Percentiles rank a stretch among this genome's conserved stretches.
Conservation (phyloP, 2,113 vertebrate species). For the Capreolus pygargus region DNA sequence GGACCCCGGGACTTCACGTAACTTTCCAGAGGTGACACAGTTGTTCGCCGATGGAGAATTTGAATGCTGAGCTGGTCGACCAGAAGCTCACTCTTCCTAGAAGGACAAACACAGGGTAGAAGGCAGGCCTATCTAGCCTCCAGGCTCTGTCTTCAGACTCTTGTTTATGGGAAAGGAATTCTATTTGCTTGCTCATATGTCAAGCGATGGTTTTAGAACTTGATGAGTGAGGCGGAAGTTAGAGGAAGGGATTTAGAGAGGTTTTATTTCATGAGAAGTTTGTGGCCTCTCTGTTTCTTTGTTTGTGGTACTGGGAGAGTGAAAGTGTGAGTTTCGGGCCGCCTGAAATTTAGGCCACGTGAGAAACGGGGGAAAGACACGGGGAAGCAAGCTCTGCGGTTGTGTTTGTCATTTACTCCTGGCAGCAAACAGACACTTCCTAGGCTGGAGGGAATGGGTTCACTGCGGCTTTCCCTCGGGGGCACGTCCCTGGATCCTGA, state of each 20-base stretch:
- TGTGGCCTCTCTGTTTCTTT: not conserved
- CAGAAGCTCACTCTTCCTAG: not conserved
- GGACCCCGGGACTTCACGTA: not conserved
- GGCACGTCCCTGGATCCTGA: not conserved
- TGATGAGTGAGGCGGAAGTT: not conserved
- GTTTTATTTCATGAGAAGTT: not conserved
- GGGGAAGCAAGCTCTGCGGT: not conserved
- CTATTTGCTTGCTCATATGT: not conserved
- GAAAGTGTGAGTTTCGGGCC: not conserved
- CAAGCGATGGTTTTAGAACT: not conserved
- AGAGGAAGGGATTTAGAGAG: not conserved
- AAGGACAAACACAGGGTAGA: not conserved
- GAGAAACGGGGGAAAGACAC: not conserved
- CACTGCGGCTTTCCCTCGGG: too few species aligned
- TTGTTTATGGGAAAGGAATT: not conserved
- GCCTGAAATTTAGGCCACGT: not conserved
- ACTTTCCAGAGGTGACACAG: not conserved
- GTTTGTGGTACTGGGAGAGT: not conserved
- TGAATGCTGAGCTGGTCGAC: not conserved
- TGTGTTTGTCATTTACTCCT: not conserved
- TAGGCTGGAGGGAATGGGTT: not conserved
- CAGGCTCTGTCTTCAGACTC: not conserved
- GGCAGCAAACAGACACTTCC: not conserved
- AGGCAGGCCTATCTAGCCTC: not conserved
- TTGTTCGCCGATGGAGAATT: not conserved